Conservation (phyloP, 2,113 vertebrate genomes). For the Cyphomyrus plagiostoma region DNA sequence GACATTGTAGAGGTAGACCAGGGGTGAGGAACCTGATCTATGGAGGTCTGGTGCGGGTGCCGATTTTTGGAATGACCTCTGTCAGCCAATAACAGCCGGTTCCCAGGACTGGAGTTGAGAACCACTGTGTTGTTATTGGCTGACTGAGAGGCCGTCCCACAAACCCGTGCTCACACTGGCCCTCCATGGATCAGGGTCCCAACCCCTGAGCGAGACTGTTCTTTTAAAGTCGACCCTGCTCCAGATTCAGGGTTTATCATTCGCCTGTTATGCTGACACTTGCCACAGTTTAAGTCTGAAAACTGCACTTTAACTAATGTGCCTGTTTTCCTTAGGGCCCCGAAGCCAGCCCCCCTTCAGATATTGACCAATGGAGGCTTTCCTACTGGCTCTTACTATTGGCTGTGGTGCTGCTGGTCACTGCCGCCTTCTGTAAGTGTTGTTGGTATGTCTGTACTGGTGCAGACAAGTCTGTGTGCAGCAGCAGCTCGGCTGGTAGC, state of each 20-base stretch:
- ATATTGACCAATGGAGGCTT: background rate
- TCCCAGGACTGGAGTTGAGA: too few relatives aligned
- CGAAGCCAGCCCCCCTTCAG: background rate
- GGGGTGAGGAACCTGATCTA: too few relatives aligned
- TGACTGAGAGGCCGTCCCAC: too few relatives aligned
- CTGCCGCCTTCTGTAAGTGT: conserved; percentile 6
- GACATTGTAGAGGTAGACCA: background rate
- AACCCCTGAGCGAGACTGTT: too few relatives aligned
- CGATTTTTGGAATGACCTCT: too few relatives aligned
- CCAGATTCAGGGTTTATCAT: background rate
- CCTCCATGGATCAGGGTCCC: too few relatives aligned
- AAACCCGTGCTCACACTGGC: too few relatives aligned
- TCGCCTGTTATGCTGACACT: background rate
- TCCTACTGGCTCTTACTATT: conserved; percentile 6
- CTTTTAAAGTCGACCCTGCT: background rate
- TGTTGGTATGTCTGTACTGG: background rate
- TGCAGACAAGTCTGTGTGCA: background rate
- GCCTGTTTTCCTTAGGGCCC: background rate
- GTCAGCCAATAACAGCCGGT: too few relatives aligned
- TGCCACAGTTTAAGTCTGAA: background rate
- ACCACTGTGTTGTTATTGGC: too few relatives aligned
- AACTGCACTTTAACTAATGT: background rate
- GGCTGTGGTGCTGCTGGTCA: background rate
- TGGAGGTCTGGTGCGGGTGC: fast-evolving
- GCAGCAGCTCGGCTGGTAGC: background rate